phyloP scores from a whole-genome alignment of 2,888 invertebrate genomes.

The Gisinianus flammeolus region DNA sequence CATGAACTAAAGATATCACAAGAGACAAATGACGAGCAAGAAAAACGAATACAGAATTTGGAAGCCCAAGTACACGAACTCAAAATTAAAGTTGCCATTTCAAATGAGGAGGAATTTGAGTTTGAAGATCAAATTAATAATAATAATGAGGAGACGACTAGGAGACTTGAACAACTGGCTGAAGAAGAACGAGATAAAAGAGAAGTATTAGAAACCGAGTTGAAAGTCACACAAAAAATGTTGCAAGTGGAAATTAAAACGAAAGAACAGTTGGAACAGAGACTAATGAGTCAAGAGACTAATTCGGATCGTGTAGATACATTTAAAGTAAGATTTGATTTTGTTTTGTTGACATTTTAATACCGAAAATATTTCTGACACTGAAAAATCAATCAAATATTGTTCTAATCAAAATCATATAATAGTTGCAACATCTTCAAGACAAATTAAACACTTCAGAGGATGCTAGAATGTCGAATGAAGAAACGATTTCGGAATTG shows the following conservation, averaged over 20 bases:
- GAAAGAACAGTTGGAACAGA: neutral
- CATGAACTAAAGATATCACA: neutral
- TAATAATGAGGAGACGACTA: neutral
- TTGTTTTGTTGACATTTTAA: neutral
- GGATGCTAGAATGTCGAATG: neutral
- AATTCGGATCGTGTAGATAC: neutral
- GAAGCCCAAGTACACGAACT: neutral
- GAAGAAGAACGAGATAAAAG: conserved; percentile 7
- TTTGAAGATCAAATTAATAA: neutral
- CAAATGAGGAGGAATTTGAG: neutral
- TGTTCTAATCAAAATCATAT: too few relatives aligned
- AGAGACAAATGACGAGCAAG: neutral
- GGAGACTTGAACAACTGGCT: neutral
- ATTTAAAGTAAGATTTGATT: neutral
- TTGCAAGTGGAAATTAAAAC: neutral
- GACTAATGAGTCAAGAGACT: neutral
- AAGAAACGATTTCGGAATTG: conserved; percentile 22
- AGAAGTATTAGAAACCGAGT: neutral
- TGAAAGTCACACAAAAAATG: neutral
- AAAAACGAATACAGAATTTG: neutral
- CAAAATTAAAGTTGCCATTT: neutral
- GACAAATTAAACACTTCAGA: conserved; percentile 2
- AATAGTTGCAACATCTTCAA: neutral
- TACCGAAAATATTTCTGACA: neutral
- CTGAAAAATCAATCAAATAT: too few relatives aligned